Evolutionary conservation across 2,888 invertebrate species (phyloP), one percentile per base, ranked within the genome.

Genomic region (Malthinus flaveolus): DNA sequence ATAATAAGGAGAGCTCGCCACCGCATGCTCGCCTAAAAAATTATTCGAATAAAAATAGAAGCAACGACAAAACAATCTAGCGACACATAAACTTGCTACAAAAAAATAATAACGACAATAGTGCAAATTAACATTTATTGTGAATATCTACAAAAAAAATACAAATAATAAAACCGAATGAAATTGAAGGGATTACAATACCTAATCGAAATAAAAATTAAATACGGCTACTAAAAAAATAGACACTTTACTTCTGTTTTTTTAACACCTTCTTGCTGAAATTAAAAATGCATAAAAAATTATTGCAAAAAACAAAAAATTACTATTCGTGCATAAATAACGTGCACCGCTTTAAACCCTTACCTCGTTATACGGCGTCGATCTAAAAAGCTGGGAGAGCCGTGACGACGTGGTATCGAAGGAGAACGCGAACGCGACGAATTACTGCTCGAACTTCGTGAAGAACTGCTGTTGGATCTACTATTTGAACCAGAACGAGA

Each of bases 291-390:
- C 74, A 71, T 68, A 70, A 74, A 70, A 63, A 73, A 77, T 44
- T 47, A 11, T 8, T 48, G 13, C 34, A 15, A 42, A 42, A 42
- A 9, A 6, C 13, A 42, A 42, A 35, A 49, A 52, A 15, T 34
- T 34, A 45, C 49, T 45, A 49, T 13, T 44, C 45, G 44, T 60
- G 54, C 59, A 57, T 66, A 36, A 15, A 32, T 36, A 49, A 59
- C 66, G 63, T 62, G 49, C 13, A 49, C 8, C 33, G 64, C 80
- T 23, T 23, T 23, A 3, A n/a, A 23, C 5, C 23, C 23, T 23
- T 87, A 97, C 96, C 96, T 97, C 69, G 97, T 97, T 73, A 97
- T 97, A 68, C 97, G 86, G 58, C 97, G 85, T 70, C 95, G 84
- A 79, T 96, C 96, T 62, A 96, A 82, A 80, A 96, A 96, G 79